Evolutionary conservation across 1,140 invertebrate genomes (phyloP), one percentile per base, ranked within the genome.

Genomic region (Bombus turneri): DNA sequence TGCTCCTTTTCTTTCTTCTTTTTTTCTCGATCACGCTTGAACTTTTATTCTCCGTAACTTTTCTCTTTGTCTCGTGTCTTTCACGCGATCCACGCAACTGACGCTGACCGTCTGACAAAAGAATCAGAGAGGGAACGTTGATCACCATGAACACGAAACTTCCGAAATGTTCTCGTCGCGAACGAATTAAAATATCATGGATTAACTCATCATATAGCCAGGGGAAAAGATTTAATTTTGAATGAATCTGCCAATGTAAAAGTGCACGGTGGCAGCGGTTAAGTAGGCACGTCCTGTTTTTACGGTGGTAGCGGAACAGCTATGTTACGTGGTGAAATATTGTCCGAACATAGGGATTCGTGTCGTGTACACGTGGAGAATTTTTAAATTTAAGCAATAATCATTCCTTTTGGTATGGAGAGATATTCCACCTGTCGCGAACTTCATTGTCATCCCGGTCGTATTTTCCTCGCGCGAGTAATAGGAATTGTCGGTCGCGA

Each of bases 381-480:
- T 39, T 34, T 79, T 72, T 47, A 64, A 79, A 79, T 74, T 57
- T 22, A 12, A 66, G 6, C 77, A 69, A 74, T 74, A 81, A 85
- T 85, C 71, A 64, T 74, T 81, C 43, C 37, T 53, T 74, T 53
- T 34, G 37, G 31, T 53, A 64, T 22, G 41, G 59, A 41, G 62
- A 71, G 59, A 59, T 79, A 69, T 89, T 87, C 69, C 88, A 90
- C 78, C 86, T 90, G 88, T 80, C 75, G 37, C 53, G 81, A 64
- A 84, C 43, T 87, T 90, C 87, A 87, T 89, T 89, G 88, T 90
- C 87, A 75, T 69, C 64, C 68, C 31, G 73, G 57, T 85, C 41
- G 85, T 85, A 66, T 87, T 89, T 89, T 47, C 75, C 86, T 80
- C 85, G 64, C 71, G 77, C 88, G 81, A 86, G 88, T 74, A 89